Evolutionary conservation across 1,140 invertebrate species (phyloP).

Genomic region (Atta texana): DNA sequence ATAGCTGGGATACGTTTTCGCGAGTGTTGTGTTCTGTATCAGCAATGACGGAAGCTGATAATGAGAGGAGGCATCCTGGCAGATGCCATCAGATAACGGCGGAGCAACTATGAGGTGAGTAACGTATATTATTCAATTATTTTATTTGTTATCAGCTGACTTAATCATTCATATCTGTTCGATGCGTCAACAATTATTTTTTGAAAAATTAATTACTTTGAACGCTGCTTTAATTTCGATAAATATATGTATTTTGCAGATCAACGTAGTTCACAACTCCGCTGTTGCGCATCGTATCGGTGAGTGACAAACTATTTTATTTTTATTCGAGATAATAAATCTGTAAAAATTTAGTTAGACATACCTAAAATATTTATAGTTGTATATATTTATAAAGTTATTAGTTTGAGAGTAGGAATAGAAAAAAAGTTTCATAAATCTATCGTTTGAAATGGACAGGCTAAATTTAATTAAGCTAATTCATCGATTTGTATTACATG

Average conservation of each 20-base stretch:
- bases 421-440: not conserved
- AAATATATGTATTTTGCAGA: conserved; percentile 28
- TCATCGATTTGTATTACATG: not conserved
- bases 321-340: not conserved
- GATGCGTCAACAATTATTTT: not conserved
- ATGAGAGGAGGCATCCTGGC: no score
- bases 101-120: not conserved
- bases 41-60: no score
- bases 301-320: conserved; percentile 5
- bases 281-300: not conserved
- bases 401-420: not conserved
- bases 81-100: not conserved
- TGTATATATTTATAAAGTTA: not conserved
- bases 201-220: not conserved
- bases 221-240: conserved; percentile 5
- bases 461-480: not conserved
- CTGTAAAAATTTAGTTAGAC: not conserved
- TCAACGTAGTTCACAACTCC: conserved; percentile 15
- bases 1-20: no score
- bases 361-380: not conserved
- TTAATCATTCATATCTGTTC: not conserved
- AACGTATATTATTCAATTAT: not conserved
- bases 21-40: no score
- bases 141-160: not conserved
- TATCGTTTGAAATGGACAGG: not conserved